A percentile compares a stretch with the other conserved stretches of the same genome.
phyloP scores from a whole-genome alignment of 2,888 invertebrate genomes.

The Noctuana brunneofusca region DNA sequence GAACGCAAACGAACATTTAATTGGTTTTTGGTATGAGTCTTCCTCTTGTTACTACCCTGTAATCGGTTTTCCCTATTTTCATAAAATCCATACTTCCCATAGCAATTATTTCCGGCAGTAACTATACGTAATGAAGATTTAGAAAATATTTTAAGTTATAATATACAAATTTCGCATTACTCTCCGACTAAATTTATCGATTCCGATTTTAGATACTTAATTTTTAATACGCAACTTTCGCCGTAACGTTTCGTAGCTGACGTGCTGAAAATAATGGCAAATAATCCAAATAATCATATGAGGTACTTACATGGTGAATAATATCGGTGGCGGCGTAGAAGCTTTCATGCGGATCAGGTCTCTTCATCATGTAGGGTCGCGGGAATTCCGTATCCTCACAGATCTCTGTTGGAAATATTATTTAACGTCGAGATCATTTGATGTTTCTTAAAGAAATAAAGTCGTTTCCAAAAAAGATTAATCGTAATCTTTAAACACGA shows the following conservation, averaged over 20 bases:
- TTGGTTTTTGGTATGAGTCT: conserved; percentile 5
- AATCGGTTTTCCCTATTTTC: neutral
- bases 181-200: too few relatives aligned
- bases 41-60: neutral
- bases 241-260: too few relatives aligned
- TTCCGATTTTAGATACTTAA: too few relatives aligned
- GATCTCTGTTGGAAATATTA: conserved; percentile 60
- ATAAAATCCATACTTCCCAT: neutral
- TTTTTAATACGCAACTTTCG: too few relatives aligned
- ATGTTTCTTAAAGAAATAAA: too few relatives aligned
- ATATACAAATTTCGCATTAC: too few relatives aligned
- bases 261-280: too few relatives aligned
- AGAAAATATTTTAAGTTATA: too few relatives aligned
- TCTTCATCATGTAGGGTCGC: conserved; percentile 77
- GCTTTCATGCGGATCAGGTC: conserved; percentile 78
- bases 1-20: conserved; percentile 3
- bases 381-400: conserved; percentile 75
- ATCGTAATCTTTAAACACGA: too few relatives aligned
- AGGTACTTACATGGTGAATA: conserved; percentile 82
- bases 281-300: too few relatives aligned
- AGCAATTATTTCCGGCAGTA: neutral
- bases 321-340: conserved; percentile 92
- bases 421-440: too few relatives aligned
- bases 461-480: too few relatives aligned
- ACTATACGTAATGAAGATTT: neutral